Base-by-base conservation (phyloP, 2,797 vertebrate genomes). In the Saguinus oedipus region DNA sequence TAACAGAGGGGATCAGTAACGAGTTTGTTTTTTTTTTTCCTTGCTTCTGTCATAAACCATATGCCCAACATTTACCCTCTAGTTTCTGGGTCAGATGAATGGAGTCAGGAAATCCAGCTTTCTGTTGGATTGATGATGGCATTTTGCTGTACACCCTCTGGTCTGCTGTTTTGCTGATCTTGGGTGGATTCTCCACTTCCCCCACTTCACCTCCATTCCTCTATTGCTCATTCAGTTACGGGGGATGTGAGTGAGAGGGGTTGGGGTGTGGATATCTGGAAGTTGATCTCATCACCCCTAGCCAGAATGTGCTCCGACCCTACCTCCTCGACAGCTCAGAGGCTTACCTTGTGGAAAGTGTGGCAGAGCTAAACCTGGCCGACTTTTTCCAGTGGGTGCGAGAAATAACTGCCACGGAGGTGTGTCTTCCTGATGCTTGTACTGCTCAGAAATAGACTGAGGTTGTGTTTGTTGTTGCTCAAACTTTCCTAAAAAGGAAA, bases 401-500 rank as follows among this genome's bases (percentile, higher is more conserved):
- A 95, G 96, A 92, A 88, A 86, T 80, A 97, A 97, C 96, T 5
- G 2, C 70, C 42, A 33, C 61, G 4, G 22, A 96, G 64, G 72
- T 93, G 90, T 95, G 79, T 82, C 90, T 95, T 94, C 59, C 74
- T 30, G 57, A 22, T 84, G 53, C 36, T 74, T 55, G 20, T 57
- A 44, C 57, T 6, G 0, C 85, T 94, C 61, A 86, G 94, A 97
- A 94, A 44, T 19, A 82, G 91, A 74, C n/a, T 0, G 22, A 95
- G 17, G 36, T 27, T 30, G 39, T 78, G 50, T 92, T 55, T 95
- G 64, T 78, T 95, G 93, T 80, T 79, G 42, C 79, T 94, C 76
- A 94, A 5, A 93, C 78, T 97, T 98, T 96, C 90, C 97, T 95
- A 36, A 85, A 93, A 94, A 97, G 97, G 95, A 97, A 93, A 79